Conservation (phyloP, 1,140 invertebrate species). For the Heliconius himera region DNA sequence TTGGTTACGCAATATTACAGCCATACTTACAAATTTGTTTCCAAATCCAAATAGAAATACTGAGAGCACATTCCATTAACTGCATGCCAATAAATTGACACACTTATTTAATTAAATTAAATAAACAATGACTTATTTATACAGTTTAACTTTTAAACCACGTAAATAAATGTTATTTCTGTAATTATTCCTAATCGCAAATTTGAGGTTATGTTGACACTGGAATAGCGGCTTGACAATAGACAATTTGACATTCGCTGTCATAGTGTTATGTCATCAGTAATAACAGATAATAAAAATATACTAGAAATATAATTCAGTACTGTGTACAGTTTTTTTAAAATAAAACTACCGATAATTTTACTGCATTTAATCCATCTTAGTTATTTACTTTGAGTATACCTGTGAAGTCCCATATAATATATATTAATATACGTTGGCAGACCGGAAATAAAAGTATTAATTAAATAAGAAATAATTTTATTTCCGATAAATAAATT, state of each 20-base stretch:
- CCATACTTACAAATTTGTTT: constrained; percentile 41
- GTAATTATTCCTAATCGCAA: background rate
- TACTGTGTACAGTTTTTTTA: no score
- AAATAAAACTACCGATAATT: no score
- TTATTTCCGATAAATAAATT: no score
- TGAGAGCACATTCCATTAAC: constrained; percentile 37
- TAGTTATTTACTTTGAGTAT: no score
- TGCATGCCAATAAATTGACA: background rate
- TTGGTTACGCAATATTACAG: constrained; percentile 33
- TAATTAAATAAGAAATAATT: no score
- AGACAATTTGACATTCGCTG: background rate
- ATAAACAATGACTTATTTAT: background rate
- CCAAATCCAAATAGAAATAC: constrained; percentile 44
- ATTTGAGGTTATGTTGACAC: constrained; percentile 24
- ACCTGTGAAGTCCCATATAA: no score
- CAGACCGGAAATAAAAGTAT: no score
- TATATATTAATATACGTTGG: no score
- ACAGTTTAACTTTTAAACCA: background rate
- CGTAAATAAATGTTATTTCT: background rate
- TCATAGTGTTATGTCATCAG: background rate
- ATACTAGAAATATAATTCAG: no score
- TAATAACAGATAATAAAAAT: background rate
- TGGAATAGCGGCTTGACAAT: background rate
- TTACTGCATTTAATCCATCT: no score
- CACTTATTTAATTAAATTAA: background rate